Conservation (phyloP, 2,888 invertebrate genomes). For the Dicroscelio sp. region DNA sequence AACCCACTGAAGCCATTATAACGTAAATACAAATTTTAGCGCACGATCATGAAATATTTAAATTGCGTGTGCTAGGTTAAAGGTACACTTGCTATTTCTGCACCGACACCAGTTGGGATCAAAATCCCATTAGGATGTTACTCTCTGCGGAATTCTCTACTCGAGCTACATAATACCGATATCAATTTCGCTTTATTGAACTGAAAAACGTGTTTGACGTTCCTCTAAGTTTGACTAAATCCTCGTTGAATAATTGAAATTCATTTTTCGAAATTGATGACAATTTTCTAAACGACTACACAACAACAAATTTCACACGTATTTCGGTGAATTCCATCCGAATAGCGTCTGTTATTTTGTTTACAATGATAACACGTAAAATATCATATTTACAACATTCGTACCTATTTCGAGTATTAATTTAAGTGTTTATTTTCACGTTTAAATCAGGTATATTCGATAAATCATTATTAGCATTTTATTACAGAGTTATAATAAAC, state of each 20-base stretch:
- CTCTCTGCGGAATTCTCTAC: slow-evolving; percentile 81
- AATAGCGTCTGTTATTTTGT: too few species aligned
- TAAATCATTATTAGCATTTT: too few species aligned
- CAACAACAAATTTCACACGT: too few species aligned
- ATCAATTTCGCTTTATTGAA: slow-evolving; percentile 85
- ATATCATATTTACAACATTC: too few species aligned
- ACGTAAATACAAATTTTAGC: slow-evolving; percentile 42
- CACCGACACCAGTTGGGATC: slow-evolving; percentile 83
- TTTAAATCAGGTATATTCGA: too few species aligned
- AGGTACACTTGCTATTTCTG: slow-evolving; percentile 60
- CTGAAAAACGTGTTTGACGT: slow-evolving; percentile 65
- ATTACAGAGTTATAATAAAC: too few species aligned
- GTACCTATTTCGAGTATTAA: too few species aligned
- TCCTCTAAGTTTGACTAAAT: slow-evolving; percentile 49
- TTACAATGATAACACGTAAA: too few species aligned
- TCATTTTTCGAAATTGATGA: slow-evolving; percentile 26
- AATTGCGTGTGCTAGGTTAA: slow-evolving; percentile 39
- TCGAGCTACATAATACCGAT: slow-evolving; percentile 84
- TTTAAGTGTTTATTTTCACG: too few species aligned
- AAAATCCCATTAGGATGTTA: slow-evolving; percentile 87
- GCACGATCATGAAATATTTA: slow-evolving; percentile 65
- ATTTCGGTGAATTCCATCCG: too few species aligned
- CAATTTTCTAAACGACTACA: too few species aligned
- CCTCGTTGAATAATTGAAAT: slow-evolving; percentile 40
- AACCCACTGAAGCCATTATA: not conserved